These are phyloP conservation scores for Eupithecia abbreviata DNA, from an alignment of 2,888 invertebrate species.

Conservation along the genomic window DNA sequence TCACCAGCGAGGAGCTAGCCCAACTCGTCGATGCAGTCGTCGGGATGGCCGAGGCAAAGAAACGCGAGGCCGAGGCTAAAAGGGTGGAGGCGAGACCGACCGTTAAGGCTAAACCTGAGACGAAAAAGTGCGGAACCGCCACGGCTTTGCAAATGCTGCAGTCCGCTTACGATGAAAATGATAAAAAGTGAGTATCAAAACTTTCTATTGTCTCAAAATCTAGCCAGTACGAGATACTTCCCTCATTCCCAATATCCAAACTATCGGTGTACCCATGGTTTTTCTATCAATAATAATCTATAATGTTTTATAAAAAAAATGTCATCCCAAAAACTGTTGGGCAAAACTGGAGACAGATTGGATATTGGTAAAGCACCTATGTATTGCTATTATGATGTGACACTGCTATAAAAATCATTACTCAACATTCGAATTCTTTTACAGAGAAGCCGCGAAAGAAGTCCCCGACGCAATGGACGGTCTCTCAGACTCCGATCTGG, in stretches of 20 bases:
- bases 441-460: conserved; percentile 59
- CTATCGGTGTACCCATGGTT: too few species aligned
- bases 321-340: not conserved
- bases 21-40: conserved; percentile 91
- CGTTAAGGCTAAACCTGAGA: conserved; percentile 19
- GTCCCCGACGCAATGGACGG: conserved; percentile 86
- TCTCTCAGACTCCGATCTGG: conserved; percentile 91
- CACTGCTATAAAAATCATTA: not conserved
- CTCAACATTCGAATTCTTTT: not conserved
- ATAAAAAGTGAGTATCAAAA: conserved; percentile 60
- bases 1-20: conserved; percentile 90
- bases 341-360: not conserved
- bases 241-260: not conserved
- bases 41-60: conserved; percentile 78
- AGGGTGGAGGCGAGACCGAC: conserved; percentile 32
- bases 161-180: conserved; percentile 75
- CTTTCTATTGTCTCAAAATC: not conserved
- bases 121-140: conserved; percentile 55
- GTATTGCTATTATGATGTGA: not conserved
- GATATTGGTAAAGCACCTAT: not conserved
- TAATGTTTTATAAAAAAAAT: too few species aligned
- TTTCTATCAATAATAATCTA: too few species aligned
- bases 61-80: conserved; percentile 63
- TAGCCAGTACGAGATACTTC: not conserved
- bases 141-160: conserved; percentile 77